Base-by-base conservation (phyloP, 2,888 invertebrate genomes). In the Harpalus rufipes region DNA sequence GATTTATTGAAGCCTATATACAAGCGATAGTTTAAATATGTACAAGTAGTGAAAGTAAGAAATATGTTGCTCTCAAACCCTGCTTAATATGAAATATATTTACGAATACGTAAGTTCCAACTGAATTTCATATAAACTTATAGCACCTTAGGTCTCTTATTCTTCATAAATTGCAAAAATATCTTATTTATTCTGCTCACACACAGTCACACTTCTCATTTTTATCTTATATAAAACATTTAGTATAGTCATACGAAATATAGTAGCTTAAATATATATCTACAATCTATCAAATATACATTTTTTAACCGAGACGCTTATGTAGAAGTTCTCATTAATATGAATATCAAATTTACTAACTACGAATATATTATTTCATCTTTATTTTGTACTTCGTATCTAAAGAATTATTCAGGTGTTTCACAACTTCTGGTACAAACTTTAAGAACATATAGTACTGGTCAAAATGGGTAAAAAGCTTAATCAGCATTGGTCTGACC, bases 91-190 rank as follows among this genome's bases (percentile, higher is more conserved):
- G 44, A 78, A 51, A 65, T 84, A 74, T 61, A 72, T 72, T 78
- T 58, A 84, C 78, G 78, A 72, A 72, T 21, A 21, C 44, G 12
- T 61, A n/a, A 83, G 84, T 84, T 84, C 84, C 84, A 84, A 56
- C 78, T 84, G 84, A 84, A 84, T 84, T 84, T 84, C 84, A 84
- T 84, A 84, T 63, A 78, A 84, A 84, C 44, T 78, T 84, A 76
- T 83, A 84, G 84, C 84, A 84, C 84, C 84, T 63, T 84, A 84
- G 78, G 84, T 84, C 84, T 78, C 51, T 76, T 80, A 80, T 78
- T 83, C 76, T 25, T 78, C 78, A 65, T 83, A 32, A 74, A 65
- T 84, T 84, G 84, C 65, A 84, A 84, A 84, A 84, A 84, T 84
- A 84, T 84, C 63, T 84, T 61, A 1, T 78, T 58, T 83, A 32